phyloP scores from a whole-genome alignment of 2,888 invertebrate genomes.

The Abrostola triplasia region DNA sequence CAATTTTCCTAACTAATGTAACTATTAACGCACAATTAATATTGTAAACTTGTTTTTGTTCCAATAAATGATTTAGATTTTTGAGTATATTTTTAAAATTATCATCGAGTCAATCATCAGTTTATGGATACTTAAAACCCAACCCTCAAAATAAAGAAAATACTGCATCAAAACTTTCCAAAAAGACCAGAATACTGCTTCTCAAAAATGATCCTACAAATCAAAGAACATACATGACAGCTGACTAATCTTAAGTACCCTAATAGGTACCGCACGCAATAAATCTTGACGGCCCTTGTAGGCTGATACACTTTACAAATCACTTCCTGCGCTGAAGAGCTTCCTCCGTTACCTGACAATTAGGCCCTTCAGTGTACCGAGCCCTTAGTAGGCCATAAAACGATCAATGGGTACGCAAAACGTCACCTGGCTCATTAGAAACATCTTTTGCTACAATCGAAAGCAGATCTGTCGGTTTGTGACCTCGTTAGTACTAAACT shows the following conservation, averaged over 20 bases:
- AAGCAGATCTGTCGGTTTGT: too few species aligned
- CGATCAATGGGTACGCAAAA: constrained; percentile 54
- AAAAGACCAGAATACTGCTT: not conserved
- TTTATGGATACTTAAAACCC: too few species aligned
- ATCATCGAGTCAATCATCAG: too few species aligned
- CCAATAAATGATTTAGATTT: too few species aligned
- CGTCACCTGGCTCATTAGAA: constrained; percentile 61
- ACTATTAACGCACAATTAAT: too few species aligned
- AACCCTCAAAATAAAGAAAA: too few species aligned
- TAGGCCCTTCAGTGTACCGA: constrained; percentile 56
- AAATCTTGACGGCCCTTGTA: constrained; percentile 41
- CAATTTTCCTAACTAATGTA: too few species aligned
- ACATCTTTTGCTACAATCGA: constrained; percentile 55
- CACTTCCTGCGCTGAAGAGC: constrained; percentile 62
- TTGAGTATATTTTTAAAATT: too few species aligned
- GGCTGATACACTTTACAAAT: constrained; percentile 57
- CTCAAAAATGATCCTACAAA: not conserved
- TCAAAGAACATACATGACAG: not conserved
- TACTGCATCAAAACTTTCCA: not conserved
- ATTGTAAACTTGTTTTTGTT: too few species aligned
- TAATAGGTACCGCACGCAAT: constrained; percentile 16
- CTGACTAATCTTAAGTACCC: not conserved
- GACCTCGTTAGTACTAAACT: too few species aligned
- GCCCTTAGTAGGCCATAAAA: constrained; percentile 61
- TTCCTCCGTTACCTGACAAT: constrained; percentile 61